phyloP scores from a whole-genome alignment of 2,113 vertebrate species.

The Ciconia stormi region DNA sequence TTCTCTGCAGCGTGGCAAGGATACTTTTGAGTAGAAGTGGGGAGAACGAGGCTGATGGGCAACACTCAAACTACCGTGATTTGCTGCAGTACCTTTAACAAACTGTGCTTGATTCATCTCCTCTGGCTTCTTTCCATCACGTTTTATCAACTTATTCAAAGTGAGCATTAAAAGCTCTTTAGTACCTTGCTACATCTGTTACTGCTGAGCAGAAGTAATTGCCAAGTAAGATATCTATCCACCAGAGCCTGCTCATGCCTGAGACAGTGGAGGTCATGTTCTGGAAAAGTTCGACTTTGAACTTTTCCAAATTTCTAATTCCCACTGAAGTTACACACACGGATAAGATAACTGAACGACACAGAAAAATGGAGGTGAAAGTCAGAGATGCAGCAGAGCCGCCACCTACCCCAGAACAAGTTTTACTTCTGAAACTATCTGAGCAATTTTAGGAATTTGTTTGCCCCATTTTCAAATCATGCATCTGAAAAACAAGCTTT shows the following conservation, averaged over 20 bases:
- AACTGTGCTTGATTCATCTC: background rate
- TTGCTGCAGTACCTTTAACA: background rate
- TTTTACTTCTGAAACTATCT: background rate
- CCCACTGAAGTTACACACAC: background rate
- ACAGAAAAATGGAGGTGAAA: background rate
- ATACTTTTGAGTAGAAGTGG: background rate
- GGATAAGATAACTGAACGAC: fast-evolving
- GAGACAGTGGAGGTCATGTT: background rate
- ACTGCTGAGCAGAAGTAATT: background rate
- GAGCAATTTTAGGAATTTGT: background rate
- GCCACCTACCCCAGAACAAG: background rate
- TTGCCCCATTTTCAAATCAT: background rate
- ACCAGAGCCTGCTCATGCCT: background rate
- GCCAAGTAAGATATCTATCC: background rate
- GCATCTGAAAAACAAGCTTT: background rate
- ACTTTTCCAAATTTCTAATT: background rate
- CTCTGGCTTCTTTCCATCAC: background rate
- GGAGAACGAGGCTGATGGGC: background rate
- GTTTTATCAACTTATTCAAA: conserved; percentile 26
- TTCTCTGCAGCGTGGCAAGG: background rate
- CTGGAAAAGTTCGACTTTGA: background rate
- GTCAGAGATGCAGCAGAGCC: background rate
- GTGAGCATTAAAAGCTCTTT: background rate
- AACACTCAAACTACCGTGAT: background rate
- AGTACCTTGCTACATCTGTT: background rate